phyloP scores from a whole-genome alignment of 2,888 invertebrate species.

The Machimus rusticus region DNA sequence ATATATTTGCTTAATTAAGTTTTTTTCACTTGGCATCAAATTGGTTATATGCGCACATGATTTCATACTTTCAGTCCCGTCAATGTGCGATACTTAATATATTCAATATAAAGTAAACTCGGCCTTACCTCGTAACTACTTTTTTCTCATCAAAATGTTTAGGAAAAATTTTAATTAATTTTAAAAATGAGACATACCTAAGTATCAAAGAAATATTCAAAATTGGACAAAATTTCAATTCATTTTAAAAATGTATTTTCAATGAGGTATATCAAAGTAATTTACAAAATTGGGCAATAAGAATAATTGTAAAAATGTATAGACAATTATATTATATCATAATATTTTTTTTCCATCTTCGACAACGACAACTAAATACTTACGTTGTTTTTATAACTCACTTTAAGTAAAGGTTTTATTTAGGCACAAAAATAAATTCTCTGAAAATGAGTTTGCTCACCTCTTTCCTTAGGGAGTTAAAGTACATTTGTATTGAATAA shows the following conservation, averaged over 20 bases:
- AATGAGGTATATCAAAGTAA: no score
- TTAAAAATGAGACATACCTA: no score
- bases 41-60: background rate
- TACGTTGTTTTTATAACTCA: background rate
- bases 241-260: no score
- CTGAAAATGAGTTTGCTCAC: background rate
- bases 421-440: background rate
- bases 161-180: background rate
- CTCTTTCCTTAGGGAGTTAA: background rate
- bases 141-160: background rate
- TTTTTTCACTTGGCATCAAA: background rate
- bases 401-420: background rate
- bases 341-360: background rate
- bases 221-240: no score
- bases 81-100: background rate
- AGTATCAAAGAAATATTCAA: no score
- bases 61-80: background rate
- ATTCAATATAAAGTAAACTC: background rate
- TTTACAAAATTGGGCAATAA: background rate
- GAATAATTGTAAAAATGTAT: background rate
- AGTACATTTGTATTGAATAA: background rate
- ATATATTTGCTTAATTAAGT: background rate
- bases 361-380: no score
- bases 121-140: background rate
- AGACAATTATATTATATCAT: background rate